Base-by-base conservation (phyloP, 2,888 invertebrate genomes). In the Zootermopsis nevadensis region DNA sequence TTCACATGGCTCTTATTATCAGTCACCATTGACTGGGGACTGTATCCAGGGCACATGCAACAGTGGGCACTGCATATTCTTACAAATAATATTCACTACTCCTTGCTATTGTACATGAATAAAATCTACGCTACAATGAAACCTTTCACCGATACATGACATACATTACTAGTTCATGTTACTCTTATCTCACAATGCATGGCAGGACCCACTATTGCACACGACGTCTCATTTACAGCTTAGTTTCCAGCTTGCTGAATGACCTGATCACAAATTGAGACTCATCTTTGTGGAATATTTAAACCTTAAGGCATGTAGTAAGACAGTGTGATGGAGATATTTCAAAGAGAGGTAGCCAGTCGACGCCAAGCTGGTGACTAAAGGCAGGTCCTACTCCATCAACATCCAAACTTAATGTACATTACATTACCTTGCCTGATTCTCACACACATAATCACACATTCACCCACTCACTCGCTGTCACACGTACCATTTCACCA, bases 1-100 rank as follows among this genome's bases (percentile, higher is more conserved):
- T 83, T 84, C 81, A 80, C 77, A 38, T 77, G 74, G 79, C 85
- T 76, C 69, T 69, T 69, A 69, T 69, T 7, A 30, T 69, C 69
- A 6, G 69, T 69, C 69, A 33, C 69, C 27, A 15, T 69, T 33
- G 69, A 15, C 33, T 15, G 69, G 33, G 60, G 60, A 60, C 60
- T 60, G 60, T 19, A 48, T 48, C 48, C 15, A 48, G 48, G 48
- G 48, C 48, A 48, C 66, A 66, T 1, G 66, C 66, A 66, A 27
- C 66, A 66, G 66, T 66, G 66, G 66, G 66, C 33, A 69, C 69
- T 69, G 69, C 31, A 66, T 33, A 69, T 30, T 69, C 33, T 60
- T 60, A 60, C 60, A 48, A 48, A 48, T n/a, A n/a, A n/a, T 48
- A 48, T 30, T 30, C 31, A 69, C 69, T 69, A 69, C 69, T 69